A percentile compares a stretch with the other conserved stretches of the same genome.
Evolutionary conservation across 2,797 vertebrate species (phyloP).

Genomic region (Cyclopterus lumpus): DNA sequence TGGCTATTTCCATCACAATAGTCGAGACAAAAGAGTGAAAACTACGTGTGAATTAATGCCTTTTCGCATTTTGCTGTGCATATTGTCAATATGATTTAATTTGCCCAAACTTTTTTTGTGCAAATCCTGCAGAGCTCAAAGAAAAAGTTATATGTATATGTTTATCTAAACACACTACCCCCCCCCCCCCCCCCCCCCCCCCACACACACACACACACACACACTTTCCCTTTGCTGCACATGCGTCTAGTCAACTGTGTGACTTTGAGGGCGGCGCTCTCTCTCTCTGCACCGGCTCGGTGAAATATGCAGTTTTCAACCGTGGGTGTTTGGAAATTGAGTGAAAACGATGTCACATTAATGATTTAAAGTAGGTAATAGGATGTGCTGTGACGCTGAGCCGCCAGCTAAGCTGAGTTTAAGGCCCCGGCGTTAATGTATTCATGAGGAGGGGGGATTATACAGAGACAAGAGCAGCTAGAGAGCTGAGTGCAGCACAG

Average conservation of each 20-base stretch:
- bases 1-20: slow-evolving; percentile 55
- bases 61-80: neutral
- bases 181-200: too few species aligned
- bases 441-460: slow-evolving; percentile 88
- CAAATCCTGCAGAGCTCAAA: neutral
- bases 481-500: slow-evolving; percentile 75
- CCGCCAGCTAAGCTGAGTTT: slow-evolving; percentile 85
- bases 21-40: slow-evolving; percentile 53
- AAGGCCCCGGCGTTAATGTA: slow-evolving; percentile 85
- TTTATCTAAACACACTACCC: neutral
- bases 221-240: neutral
- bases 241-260: slow-evolving; percentile 5
- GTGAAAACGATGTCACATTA: slow-evolving; percentile 89
- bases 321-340: slow-evolving; percentile 86
- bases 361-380: slow-evolving; percentile 89
- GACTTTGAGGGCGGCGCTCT: slow-evolving; percentile 37
- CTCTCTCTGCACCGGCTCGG: slow-evolving; percentile 59
- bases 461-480: slow-evolving; percentile 76
- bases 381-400: slow-evolving; percentile 88
- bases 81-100: slow-evolving; percentile 8
- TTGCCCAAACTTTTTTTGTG: slow-evolving; percentile 31
- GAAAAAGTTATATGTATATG: neutral
- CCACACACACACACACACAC: too few species aligned
- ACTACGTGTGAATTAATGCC: slow-evolving; percentile 55
- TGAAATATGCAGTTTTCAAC: slow-evolving; percentile 75